These are phyloP conservation scores for Lasioglossum morio DNA, from an alignment of 2,888 invertebrate genomes.

Conservation along the genomic window DNA sequence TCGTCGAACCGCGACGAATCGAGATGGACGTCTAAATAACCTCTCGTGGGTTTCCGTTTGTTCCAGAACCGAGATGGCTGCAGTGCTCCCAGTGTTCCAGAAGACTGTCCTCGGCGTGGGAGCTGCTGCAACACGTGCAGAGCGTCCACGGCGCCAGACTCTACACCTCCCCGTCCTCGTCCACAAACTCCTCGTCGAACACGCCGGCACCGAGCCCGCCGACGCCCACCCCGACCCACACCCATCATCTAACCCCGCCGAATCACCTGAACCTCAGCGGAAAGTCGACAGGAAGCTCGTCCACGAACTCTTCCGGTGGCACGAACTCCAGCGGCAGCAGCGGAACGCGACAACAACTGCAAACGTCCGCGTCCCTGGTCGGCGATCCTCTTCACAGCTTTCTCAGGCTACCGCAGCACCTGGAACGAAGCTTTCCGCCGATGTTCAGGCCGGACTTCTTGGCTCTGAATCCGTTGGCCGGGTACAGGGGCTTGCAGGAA, in stretches of 20 bases:
- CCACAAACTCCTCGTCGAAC: slow-evolving; percentile 81
- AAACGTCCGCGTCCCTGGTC: slow-evolving; percentile 81
- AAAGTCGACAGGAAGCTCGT: slow-evolving; percentile 84
- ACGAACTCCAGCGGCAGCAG: slow-evolving; percentile 80
- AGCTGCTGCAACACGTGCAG: slow-evolving; percentile 97
- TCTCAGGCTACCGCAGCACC: slow-evolving; percentile 82
- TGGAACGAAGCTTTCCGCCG: slow-evolving; percentile 81
- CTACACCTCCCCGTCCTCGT: slow-evolving; percentile 88
- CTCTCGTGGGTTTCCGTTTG: slow-evolving; percentile 72
- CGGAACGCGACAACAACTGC: slow-evolving; percentile 79
- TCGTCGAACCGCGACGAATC: slow-evolving; percentile 18
- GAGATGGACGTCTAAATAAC: slow-evolving; percentile 4
- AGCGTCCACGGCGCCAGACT: slow-evolving; percentile 97
- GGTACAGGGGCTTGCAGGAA: slow-evolving; percentile 82
- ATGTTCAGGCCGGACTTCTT: slow-evolving; percentile 84
- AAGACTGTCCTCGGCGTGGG: slow-evolving; percentile 97
- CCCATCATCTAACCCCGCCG: slow-evolving; percentile 83
- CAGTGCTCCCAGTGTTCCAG: slow-evolving; percentile 97
- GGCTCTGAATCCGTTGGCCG: slow-evolving; percentile 80
- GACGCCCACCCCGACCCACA: slow-evolving; percentile 83
- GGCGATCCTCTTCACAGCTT: slow-evolving; percentile 83
- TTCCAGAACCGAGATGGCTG: slow-evolving; percentile 97
- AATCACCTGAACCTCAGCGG: slow-evolving; percentile 83
- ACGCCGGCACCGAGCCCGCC: slow-evolving; percentile 85
- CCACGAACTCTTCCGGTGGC: slow-evolving; percentile 83